phyloP scores from a whole-genome alignment of 2,113 vertebrate species.

The Capreolus pygargus region DNA sequence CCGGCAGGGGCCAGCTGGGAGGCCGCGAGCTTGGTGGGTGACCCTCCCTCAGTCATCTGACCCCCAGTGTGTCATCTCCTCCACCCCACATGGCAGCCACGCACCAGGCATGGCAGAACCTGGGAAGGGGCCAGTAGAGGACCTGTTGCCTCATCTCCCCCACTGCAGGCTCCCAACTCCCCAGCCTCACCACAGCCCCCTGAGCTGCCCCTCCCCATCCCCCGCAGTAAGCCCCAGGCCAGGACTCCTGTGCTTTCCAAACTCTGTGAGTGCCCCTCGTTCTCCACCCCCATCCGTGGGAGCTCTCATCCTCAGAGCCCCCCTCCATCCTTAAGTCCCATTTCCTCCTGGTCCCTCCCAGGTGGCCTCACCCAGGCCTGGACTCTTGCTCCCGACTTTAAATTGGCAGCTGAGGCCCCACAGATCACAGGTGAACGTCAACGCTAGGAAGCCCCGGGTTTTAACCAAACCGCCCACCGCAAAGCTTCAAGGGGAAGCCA shows the following conservation, averaged over 20 bases:
- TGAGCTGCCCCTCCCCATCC: fast-evolving
- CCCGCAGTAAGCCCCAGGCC: not conserved
- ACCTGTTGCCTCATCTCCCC: not conserved
- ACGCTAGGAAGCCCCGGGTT: no score
- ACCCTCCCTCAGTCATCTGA: not conserved
- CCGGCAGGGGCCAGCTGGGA: fast-evolving
- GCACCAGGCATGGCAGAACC: not conserved
- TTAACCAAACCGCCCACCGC: not conserved
- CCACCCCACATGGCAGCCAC: fast-evolving
- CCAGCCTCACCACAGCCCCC: not conserved
- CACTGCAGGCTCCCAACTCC: not conserved
- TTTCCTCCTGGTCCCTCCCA: not conserved
- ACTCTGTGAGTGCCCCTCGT: not conserved
- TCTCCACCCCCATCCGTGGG: not conserved
- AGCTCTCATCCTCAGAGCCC: fast-evolving
- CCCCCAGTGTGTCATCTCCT: not conserved
- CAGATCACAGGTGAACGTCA: not conserved
- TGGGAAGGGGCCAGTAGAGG: not conserved
- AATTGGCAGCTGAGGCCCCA: not conserved
- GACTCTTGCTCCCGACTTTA: not conserved
- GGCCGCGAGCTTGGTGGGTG: fast-evolving
- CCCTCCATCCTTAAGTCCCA: no score
- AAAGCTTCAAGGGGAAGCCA: not conserved
- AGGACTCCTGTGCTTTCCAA: not conserved
- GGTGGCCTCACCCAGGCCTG: not conserved